Base-by-base conservation (phyloP, 2,113 vertebrate genomes). In the Ammodytes marinus region DNA sequence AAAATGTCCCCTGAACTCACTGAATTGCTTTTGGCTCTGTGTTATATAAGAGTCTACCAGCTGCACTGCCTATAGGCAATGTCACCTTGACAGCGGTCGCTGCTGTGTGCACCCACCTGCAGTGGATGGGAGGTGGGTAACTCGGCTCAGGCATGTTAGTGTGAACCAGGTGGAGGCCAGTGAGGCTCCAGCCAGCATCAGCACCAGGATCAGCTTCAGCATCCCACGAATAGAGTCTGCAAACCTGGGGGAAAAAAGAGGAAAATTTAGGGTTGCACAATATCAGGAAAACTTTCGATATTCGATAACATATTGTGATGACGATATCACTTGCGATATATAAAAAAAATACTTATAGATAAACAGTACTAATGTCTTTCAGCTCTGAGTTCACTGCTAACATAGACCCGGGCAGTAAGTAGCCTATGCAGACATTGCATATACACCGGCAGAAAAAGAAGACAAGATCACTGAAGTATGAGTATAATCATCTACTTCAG, bases 151-250 rank as follows among this genome's bases (percentile, higher is more conserved):
- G 89, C 98, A 99, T 77, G 97, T 99, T 90, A 99, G 95, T 7
- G 98, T 98, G 80, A 99, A 99, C 98, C 98, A 99, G 0, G 97
- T 98, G 55, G 98, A 96, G 43, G 98, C 93, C 37, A 99, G 92
- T 0, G 98, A 98, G 59, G 98, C 97, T 75, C 97, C 98, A 15
- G 97, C 97, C 80, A 99, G 93, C 94, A 99, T 96, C 88, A 99
- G 95, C 84, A 99, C 96, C 71, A 99, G 94, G 83, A 99, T 99
- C 59, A 97, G 95, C 91, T 99, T 99, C 92, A 99, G 94, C 96
- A 99, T 97, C 43, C 98, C 98, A 1, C 97, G 96, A 89, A 99
- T 97, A 74, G 96, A 99, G 94, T 99, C 98, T 73, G 98, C 97
- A 96, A 99, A 99, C 88, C 98, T 99, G 90, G 77, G 91, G 7